Conservation (phyloP, 2,888 invertebrate species). For the Cheilosia vulpina region DNA sequence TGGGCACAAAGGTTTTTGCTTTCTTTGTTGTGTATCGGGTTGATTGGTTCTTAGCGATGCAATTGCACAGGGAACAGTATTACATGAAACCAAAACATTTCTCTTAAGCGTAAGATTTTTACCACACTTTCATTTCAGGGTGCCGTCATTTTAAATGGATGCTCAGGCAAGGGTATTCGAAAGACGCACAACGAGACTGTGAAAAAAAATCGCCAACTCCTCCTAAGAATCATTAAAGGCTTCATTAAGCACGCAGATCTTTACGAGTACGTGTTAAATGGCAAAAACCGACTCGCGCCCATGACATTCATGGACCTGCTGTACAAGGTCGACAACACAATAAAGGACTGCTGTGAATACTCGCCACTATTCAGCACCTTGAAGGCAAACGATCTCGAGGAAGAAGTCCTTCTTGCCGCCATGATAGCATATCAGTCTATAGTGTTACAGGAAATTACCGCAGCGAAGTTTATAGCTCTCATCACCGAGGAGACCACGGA, state of each 20-base stretch:
- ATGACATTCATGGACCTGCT: conserved; percentile 44
- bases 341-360: conserved; percentile 47
- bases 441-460: conserved; percentile 44
- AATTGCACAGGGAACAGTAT: too few species aligned
- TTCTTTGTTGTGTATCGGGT: not conserved
- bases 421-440: conserved; percentile 41
- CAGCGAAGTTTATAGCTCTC: conserved; percentile 53
- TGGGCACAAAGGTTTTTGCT: too few species aligned
- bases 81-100: too few species aligned
- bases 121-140: conserved; percentile 17
- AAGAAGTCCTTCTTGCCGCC: conserved; percentile 38
- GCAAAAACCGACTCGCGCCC: conserved; percentile 35
- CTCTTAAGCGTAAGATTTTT: not conserved
- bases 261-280: conserved; percentile 55
- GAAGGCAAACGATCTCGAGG: conserved; percentile 34
- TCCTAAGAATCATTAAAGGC: conserved; percentile 43
- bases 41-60: not conserved
- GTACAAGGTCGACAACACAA: conserved; percentile 39
- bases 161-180: conserved; percentile 21
- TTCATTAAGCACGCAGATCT: conserved; percentile 50
- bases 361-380: conserved; percentile 47
- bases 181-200: conserved; percentile 54
- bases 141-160: conserved; percentile 18
- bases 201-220: conserved; percentile 38
- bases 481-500: conserved; percentile 68